Evolutionary conservation across 2,797 vertebrate species (phyloP).

Genomic region (Sebastes cheni): DNA sequence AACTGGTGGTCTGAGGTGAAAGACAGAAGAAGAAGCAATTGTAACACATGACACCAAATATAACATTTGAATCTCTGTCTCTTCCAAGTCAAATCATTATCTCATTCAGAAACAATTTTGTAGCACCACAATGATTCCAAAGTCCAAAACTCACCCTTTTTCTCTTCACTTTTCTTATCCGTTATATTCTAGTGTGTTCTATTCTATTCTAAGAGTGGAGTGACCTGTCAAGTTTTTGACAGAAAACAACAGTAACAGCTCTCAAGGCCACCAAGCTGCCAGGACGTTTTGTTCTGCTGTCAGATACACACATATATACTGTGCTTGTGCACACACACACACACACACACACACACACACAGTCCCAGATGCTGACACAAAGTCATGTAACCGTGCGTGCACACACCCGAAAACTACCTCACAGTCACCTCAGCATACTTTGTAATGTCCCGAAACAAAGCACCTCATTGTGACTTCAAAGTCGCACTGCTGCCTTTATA

Average conservation of each 20-base stretch:
- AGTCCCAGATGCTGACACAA: neutral
- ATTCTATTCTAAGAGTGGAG: slow-evolving; percentile 1
- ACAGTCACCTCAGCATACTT: slow-evolving; percentile 26
- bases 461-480: slow-evolving; percentile 28
- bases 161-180: neutral
- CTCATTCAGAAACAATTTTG: neutral
- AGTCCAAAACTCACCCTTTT: neutral
- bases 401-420: slow-evolving; percentile 1
- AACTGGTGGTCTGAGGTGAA: slow-evolving; percentile 81
- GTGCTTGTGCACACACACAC: neutral
- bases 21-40: neutral
- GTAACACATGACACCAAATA: slow-evolving; percentile 44
- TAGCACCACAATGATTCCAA: neutral
- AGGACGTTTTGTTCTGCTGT: slow-evolving; percentile 46
- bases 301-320: neutral
- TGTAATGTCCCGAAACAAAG: slow-evolving; percentile 16
- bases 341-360: neutral
- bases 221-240: slow-evolving; percentile 29
- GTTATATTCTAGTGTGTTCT: neutral
- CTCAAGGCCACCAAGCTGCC: slow-evolving; percentile 28
- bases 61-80: neutral
- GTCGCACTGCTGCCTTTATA: neutral
- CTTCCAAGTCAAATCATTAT: neutral
- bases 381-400: slow-evolving; percentile 16
- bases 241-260: slow-evolving; percentile 35